Evolutionary conservation across 2,888 invertebrate species (phyloP).

Genomic region (Netelia virgata): DNA sequence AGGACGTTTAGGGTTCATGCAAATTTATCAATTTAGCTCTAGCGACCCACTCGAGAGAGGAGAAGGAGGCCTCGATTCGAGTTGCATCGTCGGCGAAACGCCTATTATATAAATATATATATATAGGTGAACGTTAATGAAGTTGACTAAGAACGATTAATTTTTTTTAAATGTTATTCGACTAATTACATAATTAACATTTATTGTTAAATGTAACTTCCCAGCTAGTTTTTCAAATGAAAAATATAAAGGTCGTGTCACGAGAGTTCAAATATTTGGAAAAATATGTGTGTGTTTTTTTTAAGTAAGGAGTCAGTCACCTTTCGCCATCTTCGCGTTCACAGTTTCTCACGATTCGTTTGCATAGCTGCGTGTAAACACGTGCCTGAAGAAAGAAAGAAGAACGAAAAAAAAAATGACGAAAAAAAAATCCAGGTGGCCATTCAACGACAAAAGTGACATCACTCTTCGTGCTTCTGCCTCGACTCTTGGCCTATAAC

Average conservation of each 20-base stretch:
- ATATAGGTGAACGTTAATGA: too few species aligned
- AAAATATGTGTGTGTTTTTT: constrained; percentile 26
- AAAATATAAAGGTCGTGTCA: too few species aligned
- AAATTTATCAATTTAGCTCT: constrained; percentile 83
- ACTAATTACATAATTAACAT: not conserved
- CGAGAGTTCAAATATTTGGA: not conserved
- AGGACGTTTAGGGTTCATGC: constrained; percentile 77
- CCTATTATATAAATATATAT: too few species aligned
- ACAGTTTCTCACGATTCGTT: constrained; percentile 58
- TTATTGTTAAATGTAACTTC: too few species aligned
- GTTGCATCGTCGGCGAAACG: not conserved
- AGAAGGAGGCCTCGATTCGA: constrained; percentile 5
- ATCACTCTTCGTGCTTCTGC: constrained; percentile 45
- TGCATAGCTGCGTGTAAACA: constrained; percentile 68
- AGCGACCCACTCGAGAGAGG: constrained; percentile 74
- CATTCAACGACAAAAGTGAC: constrained; percentile 76
- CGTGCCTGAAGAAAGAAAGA: constrained; percentile 77
- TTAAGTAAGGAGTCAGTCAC: constrained; percentile 50
- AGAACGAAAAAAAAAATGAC: constrained; percentile 68
- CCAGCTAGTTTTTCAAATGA: too few species aligned
- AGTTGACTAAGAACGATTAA: too few species aligned
- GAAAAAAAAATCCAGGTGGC: constrained; percentile 73
- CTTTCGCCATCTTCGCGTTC: constrained; percentile 41
- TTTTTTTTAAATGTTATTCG: not conserved
- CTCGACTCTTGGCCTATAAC: not conserved